Conservation (phyloP, 2,797 vertebrate species). For the Margarornis squamiger region DNA sequence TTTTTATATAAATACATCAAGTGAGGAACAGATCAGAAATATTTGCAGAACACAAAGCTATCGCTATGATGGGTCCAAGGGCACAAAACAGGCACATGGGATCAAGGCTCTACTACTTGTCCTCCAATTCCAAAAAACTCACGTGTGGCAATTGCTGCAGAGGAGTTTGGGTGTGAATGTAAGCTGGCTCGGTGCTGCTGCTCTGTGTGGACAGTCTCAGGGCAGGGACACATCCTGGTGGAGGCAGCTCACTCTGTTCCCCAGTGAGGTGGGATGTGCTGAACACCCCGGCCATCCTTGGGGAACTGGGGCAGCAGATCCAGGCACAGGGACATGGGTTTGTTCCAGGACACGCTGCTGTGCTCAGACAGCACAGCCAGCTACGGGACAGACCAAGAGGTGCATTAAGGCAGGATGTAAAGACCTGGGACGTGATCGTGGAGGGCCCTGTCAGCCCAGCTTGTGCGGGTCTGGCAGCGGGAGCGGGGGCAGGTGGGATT, state of each 20-base stretch:
- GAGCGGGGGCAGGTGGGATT: background rate
- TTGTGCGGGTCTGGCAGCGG: background rate
- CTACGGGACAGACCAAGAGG: rapidly evolving
- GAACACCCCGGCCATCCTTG: rapidly evolving
- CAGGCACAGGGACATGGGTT: rapidly evolving
- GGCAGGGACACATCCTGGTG: background rate
- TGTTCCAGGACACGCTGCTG: rapidly evolving
- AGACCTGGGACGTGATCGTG: background rate
- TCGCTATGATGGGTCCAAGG: background rate
- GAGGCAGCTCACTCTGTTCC: rapidly evolving
- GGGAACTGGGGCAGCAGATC: rapidly evolving
- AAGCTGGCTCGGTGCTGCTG: background rate
- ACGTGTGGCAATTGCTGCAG: rapidly evolving
- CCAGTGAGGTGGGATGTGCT: background rate
- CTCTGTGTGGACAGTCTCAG: background rate
- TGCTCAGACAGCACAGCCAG: background rate
- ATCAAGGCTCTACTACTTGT: background rate
- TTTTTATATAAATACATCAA: rapidly evolving
- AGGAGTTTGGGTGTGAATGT: background rate
- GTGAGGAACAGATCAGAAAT: background rate
- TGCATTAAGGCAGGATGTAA: background rate
- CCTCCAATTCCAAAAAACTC: background rate
- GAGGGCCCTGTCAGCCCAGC: background rate
- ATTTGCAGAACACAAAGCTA: background rate
- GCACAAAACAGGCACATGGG: rapidly evolving